A percentile compares a stretch with the other conserved stretches of the same genome.
phyloP scores from a whole-genome alignment of 92 coral and sea anemone genomes.

The Porites rus region DNA sequence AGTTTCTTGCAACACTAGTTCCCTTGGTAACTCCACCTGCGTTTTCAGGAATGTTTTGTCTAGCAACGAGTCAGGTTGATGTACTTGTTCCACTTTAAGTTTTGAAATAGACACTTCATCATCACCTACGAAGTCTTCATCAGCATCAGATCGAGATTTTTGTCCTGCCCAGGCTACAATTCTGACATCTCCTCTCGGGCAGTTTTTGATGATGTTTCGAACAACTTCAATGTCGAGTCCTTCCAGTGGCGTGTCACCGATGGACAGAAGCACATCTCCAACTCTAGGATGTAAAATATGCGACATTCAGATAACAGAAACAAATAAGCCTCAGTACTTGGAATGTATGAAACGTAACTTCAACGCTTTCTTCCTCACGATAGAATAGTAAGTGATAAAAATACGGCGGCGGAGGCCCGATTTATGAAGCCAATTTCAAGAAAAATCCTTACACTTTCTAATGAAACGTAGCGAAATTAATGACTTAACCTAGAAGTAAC shows the following conservation, averaged over 20 bases:
- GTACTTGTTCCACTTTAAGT: not conserved
- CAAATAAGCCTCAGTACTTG: not conserved
- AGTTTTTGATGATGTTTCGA: slow-evolving; percentile 74
- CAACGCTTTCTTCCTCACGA: no score
- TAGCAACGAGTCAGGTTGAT: not conserved
- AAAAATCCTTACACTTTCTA: no score
- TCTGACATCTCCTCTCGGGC: slow-evolving; percentile 80
- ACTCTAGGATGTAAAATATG: slow-evolving; percentile 56
- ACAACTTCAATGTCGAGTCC: slow-evolving; percentile 68
- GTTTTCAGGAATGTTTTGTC: not conserved
- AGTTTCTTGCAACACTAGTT: not conserved
- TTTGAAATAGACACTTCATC: not conserved
- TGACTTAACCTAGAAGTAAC: no score
- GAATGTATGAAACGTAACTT: not conserved
- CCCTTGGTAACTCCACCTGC: slow-evolving; percentile 19
- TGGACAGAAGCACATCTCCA: slow-evolving; percentile 83
- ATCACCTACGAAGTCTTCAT: not conserved
- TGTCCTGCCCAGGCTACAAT: slow-evolving; percentile 80
- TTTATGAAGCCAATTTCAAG: no score
- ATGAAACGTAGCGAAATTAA: no score
- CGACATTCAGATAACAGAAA: not conserved
- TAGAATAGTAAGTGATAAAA: no score
- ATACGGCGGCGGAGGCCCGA: no score
- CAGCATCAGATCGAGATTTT: not conserved
- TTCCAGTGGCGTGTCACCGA: slow-evolving; percentile 68